Evolutionary conservation across 2,113 vertebrate genomes (phyloP).

Genomic region (Lamprologus lemairii): DNA sequence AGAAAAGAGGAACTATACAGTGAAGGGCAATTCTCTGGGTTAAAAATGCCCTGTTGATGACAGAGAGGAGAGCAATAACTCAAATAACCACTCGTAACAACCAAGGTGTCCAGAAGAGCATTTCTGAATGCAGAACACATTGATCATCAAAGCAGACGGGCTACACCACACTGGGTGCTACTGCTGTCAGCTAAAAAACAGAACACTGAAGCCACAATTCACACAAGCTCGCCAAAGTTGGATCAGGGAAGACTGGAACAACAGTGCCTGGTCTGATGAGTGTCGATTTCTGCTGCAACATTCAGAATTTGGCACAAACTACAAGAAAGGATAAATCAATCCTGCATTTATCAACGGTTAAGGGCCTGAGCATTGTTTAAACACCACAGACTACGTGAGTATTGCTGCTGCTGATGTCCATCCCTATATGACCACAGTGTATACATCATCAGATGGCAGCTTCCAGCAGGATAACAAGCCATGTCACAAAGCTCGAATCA

Average conservation of each 20-base stretch:
- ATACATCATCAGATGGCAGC: neutral
- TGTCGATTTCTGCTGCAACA: neutral
- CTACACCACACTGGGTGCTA: neutral
- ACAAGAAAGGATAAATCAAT: neutral
- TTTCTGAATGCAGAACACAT: neutral
- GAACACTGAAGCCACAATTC: neutral
- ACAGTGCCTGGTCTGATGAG: neutral
- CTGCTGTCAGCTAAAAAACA: neutral
- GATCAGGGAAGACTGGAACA: neutral
- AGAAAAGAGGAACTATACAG: neutral
- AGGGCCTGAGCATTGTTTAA: neutral
- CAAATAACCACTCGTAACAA: neutral
- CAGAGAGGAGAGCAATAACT: neutral
- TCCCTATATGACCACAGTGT: neutral
- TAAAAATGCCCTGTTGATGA: neutral
- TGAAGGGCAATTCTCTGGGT: neutral
- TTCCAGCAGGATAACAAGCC: neutral
- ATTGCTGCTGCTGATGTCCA: neutral
- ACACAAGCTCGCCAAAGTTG: neutral
- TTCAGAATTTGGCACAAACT: neutral
- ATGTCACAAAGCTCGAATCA: neutral
- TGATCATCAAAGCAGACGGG: fast-evolving
- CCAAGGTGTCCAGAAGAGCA: neutral
- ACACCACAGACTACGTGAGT: neutral
- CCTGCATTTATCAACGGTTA: neutral